Conservation (phyloP, 1,140 invertebrate genomes). For the Aphelenchoides besseyi region DNA sequence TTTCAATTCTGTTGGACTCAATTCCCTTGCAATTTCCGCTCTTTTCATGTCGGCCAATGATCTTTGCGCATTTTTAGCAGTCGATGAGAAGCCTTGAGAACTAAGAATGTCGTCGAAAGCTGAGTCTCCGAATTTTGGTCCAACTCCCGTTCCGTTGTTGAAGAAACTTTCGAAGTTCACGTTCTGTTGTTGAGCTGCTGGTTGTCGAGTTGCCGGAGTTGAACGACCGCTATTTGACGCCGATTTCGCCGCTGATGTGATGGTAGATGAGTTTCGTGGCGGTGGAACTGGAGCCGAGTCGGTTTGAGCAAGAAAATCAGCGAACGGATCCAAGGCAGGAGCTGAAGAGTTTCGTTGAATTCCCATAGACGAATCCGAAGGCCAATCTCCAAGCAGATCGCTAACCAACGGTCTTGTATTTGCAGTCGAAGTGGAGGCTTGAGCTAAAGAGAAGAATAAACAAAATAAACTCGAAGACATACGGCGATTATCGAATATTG, state of each 20-base stretch:
- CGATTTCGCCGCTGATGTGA: constrained; percentile 31
- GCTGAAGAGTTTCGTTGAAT: constrained; percentile 19
- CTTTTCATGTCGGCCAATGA: constrained; percentile 49
- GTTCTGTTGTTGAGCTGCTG: constrained; percentile 40
- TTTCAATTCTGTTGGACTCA: constrained; percentile 43
- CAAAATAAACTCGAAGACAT: neutral
- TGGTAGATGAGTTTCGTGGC: neutral
- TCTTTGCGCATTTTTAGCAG: constrained; percentile 34
- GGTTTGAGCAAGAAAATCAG: constrained; percentile 37
- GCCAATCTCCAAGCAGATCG: constrained; percentile 21
- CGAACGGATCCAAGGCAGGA: constrained; percentile 37
- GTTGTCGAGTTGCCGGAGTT: constrained; percentile 25
- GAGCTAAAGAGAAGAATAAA: constrained; percentile 3
- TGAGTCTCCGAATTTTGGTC: constrained; percentile 33
- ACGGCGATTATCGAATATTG: constrained; percentile 2
- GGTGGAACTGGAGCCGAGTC: neutral
- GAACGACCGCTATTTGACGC: constrained; percentile 30
- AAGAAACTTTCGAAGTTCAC: constrained; percentile 36
- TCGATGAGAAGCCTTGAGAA: constrained; percentile 48
- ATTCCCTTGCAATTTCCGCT: constrained; percentile 41
- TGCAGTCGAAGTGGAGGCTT: neutral
- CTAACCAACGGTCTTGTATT: neutral
- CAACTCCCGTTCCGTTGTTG: constrained; percentile 10
- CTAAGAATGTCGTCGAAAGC: constrained; percentile 54
- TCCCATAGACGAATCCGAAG: constrained; percentile 5